Base-by-base conservation (phyloP, 2,797 vertebrate genomes). In the Apogon talboti region DNA sequence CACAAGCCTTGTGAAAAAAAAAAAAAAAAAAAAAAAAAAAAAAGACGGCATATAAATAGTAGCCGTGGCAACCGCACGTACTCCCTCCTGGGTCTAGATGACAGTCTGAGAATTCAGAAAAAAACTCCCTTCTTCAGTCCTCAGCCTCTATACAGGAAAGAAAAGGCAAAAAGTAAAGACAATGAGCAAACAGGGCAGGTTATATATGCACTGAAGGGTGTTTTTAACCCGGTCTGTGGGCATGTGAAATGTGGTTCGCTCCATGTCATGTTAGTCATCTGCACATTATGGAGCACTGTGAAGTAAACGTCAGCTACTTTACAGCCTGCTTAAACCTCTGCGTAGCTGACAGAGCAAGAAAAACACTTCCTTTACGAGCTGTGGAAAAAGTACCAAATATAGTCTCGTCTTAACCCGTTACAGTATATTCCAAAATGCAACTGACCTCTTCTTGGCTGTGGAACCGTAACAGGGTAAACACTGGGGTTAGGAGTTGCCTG, bases 81-180 rank as follows among this genome's bases (percentile, higher is more conserved):
- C 83, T 89, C 86, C 80, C 66, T 88, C 90, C 92, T 30, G 91
- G 89, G 88, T 91, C 81, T 89, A 78, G 85, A 88, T 74, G 43
- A 66, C 88, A 77, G 92, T 88, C 79, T 87, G 91, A 93, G 92
- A 92, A 79, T 89, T 90, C 76, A 70, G 82, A 28, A 28, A 28
- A 92, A 90, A 90, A 82, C 89, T 86, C 91, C 87, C 87, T 89
- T 83, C 86, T 92, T 90, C 81, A 66, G 70, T 90, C 90, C 89
- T 93, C 92, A 85, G 93, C 91, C 79, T 92, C 93, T 96, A 74
- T 74, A 86, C 47, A 66, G 56, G 52, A 82, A 41, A 66, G 41
- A 66, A 7, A 50, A 45, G 58, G 72, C 16, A 78, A 41, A 81
- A 46, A 71, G 53, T 74, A 48, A 80, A 83, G 42, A 85, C 48